These are phyloP conservation scores for Pristiophorus japonicus DNA, from an alignment of 2,113 vertebrate genomes.

Conservation along the genomic window DNA sequence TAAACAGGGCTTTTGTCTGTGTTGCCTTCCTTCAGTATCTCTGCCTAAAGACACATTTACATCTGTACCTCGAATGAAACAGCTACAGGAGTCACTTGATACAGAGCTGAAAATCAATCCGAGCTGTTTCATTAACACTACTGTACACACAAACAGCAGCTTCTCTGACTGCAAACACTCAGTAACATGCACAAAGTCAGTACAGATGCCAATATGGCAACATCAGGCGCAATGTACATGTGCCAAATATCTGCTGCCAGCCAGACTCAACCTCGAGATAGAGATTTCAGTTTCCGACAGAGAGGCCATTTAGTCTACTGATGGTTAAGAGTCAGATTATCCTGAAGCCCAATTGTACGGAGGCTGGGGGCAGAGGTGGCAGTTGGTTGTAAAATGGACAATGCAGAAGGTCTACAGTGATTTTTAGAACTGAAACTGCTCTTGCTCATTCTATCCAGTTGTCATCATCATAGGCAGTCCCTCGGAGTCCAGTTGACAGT, in stretches of 20 bases:
- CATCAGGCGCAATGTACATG: conserved; percentile 1
- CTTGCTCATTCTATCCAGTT: not conserved
- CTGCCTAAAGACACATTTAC: conserved; percentile 2
- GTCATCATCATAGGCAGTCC: no score
- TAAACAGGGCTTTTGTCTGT: conserved; percentile 26
- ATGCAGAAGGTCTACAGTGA: not conserved
- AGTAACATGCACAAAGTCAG: conserved; percentile 20
- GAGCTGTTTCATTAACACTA: conserved; percentile 28
- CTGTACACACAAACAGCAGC: conserved; percentile 18
- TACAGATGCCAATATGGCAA: conserved; percentile 20
- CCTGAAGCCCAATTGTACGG: not conserved
- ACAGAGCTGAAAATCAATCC: not conserved
- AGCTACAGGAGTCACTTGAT: not conserved
- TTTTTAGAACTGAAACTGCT: not conserved
- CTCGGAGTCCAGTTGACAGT: not conserved
- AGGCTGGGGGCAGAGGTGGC: conserved; percentile 2
- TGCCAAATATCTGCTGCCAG: conserved; percentile 24
- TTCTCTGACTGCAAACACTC: conserved; percentile 23
- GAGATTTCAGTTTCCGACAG: conserved; percentile 26
- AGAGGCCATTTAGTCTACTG: conserved; percentile 23
- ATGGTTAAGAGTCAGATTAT: not conserved
- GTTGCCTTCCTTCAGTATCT: conserved; percentile 13
- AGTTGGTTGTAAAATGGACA: not conserved
- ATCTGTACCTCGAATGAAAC: not conserved
- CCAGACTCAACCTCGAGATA: not conserved